Percentiles rank a stretch among this genome's conserved stretches.
Evolutionary conservation across 2,113 vertebrate species (phyloP).

Genomic region (Leuciscus idus): DNA sequence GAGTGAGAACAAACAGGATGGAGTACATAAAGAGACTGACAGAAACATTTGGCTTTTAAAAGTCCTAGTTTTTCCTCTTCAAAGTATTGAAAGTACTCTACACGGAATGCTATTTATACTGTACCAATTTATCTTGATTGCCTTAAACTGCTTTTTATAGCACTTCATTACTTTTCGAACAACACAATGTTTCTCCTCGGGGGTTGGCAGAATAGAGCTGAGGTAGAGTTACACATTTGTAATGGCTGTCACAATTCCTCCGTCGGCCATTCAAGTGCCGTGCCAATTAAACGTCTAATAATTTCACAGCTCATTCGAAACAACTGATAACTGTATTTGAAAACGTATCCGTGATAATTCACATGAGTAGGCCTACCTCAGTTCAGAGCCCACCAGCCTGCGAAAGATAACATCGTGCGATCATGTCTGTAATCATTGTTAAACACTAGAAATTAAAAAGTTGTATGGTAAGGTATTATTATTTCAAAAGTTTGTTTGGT

Average conservation of each 20-base stretch:
- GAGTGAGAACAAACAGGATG: slow-evolving; percentile 27
- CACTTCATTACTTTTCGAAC: slow-evolving; percentile 32
- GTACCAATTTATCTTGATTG: slow-evolving; percentile 40
- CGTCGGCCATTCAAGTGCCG: not conserved
- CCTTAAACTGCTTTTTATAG: slow-evolving; percentile 43
- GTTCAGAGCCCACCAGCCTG: not conserved
- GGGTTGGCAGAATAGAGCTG: not conserved
- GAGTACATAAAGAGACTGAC: slow-evolving; percentile 28
- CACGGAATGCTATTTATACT: slow-evolving; percentile 40
- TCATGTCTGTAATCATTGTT: slow-evolving; percentile 46
- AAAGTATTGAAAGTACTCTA: slow-evolving; percentile 41
- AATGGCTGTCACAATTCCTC: not conserved
- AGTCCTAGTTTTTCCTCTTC: slow-evolving; percentile 27
- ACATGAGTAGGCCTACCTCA: not conserved
- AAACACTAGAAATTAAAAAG: slow-evolving; percentile 51
- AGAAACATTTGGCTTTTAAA: slow-evolving; percentile 27
- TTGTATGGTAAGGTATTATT: slow-evolving; percentile 59
- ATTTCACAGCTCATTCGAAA: slow-evolving; percentile 22
- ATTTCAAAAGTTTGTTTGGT: slow-evolving; percentile 45
- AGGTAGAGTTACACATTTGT: slow-evolving; percentile 13
- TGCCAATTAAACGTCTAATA: not conserved
- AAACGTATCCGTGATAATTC: not conserved
- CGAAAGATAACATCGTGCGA: slow-evolving; percentile 5
- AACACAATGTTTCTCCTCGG: slow-evolving; percentile 1
- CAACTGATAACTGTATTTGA: slow-evolving; percentile 28